A percentile compares a stretch with the other conserved stretches of the same genome.
These are phyloP conservation scores for Microtus montanus DNA, from an alignment of 2,113 vertebrate species.

Conservation along the genomic window DNA sequence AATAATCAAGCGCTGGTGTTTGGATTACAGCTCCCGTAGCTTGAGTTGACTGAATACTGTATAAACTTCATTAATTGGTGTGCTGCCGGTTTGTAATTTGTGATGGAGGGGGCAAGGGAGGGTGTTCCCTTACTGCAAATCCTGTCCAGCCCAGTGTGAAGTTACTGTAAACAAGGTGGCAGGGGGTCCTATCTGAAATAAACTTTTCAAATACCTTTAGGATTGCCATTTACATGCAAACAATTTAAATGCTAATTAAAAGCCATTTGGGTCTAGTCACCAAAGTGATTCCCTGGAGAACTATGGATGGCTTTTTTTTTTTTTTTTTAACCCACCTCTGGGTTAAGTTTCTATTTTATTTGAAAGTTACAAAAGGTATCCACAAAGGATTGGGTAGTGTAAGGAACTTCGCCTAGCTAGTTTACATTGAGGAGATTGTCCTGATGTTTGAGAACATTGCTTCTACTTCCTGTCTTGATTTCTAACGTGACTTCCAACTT, in stretches of 20 bases:
- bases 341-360: conserved; percentile 34
- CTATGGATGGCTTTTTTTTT: neutral
- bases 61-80: conserved; percentile 74
- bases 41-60: conserved; percentile 70
- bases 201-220: conserved; percentile 73
- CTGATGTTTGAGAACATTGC: neutral
- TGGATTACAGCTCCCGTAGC: conserved; percentile 68
- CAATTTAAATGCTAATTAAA: conserved; percentile 78
- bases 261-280: conserved; percentile 47
- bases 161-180: conserved; percentile 64
- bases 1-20: conserved; percentile 67
- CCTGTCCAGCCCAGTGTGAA: conserved; percentile 20
- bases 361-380: conserved; percentile 54
- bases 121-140: neutral
- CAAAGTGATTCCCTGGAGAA: conserved; percentile 67
- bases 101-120: neutral
- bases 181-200: conserved; percentile 65
- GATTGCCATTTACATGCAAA: conserved; percentile 68
- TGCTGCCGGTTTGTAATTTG: conserved; percentile 65
- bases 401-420: neutral
- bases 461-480: neutral
- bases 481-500: neutral
- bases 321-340: neutral
- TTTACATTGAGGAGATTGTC: neutral
- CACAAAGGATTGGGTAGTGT: neutral